Conservation (phyloP, 2,113 vertebrate genomes). For the Coturnix japonica region DNA sequence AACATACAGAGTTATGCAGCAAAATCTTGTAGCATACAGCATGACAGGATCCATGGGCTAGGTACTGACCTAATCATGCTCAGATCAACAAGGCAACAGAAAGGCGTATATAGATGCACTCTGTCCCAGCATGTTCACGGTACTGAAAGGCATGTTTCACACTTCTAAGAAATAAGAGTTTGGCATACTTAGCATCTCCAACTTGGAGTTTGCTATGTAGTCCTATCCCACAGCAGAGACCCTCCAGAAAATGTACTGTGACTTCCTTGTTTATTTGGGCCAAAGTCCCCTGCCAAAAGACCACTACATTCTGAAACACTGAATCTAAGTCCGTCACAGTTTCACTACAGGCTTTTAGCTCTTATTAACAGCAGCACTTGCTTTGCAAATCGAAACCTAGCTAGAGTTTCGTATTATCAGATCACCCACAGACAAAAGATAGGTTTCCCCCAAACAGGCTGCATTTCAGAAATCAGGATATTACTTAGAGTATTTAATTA, state of each 20-base stretch:
- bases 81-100: not conserved
- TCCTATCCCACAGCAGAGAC: not conserved
- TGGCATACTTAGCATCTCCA: not conserved
- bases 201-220: not conserved
- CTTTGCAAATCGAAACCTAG: not conserved
- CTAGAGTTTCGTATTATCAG: not conserved
- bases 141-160: not conserved
- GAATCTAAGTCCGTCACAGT: not conserved
- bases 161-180: not conserved
- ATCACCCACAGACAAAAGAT: not conserved
- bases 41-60: not conserved
- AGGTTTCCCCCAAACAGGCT: not conserved
- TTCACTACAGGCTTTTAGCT: not conserved
- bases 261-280: not conserved
- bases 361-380: not conserved
- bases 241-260: not conserved
- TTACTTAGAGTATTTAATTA: conserved; percentile 26
- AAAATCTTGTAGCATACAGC: not conserved
- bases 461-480: conserved; percentile 1
- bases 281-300: not conserved
- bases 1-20: not conserved
- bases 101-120: not conserved
- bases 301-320: not conserved
- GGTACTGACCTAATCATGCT: not conserved
- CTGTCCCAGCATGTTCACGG: not conserved